Evolutionary conservation across 2,888 invertebrate species (phyloP).

Genomic region (Troilus luridus): DNA sequence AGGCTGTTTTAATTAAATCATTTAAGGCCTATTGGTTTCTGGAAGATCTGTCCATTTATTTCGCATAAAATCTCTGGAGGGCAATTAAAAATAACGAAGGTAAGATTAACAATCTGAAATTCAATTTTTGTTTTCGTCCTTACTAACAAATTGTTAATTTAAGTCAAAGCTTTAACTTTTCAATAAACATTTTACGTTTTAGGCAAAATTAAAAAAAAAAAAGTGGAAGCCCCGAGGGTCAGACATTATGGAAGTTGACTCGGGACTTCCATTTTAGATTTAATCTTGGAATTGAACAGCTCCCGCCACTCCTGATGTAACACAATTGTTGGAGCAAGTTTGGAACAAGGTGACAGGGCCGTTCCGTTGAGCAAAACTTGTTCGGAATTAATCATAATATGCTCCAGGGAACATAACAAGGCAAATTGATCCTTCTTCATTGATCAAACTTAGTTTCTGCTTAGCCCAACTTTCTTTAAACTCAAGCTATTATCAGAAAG

Average conservation of each 20-base stretch:
- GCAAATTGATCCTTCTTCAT: background rate
- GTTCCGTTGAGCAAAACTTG: background rate
- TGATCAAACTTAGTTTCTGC: background rate
- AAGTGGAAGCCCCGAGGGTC: background rate
- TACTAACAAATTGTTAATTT: background rate
- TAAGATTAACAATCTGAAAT: background rate
- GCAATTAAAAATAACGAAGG: constrained; percentile 5
- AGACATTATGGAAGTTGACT: background rate
- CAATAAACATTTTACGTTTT: background rate
- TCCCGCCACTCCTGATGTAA: background rate
- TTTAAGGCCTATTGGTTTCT: background rate
- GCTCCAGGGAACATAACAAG: background rate
- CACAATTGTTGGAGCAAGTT: background rate
- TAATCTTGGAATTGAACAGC: background rate
- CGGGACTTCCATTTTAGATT: background rate
- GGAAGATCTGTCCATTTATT: background rate
- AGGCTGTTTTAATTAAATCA: background rate
- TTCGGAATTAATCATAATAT: constrained; percentile 2
- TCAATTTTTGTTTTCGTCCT: background rate
- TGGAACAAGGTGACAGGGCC: background rate
- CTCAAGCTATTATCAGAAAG: background rate
- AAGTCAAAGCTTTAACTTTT: background rate
- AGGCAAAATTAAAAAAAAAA: background rate
- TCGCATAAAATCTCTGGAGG: background rate
- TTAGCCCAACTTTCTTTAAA: background rate